These are phyloP conservation scores for Halisarca cf. caerulea DNA, from an alignment of 37 sponge, comb jelly and placozoan species.

Conservation along the genomic window DNA sequence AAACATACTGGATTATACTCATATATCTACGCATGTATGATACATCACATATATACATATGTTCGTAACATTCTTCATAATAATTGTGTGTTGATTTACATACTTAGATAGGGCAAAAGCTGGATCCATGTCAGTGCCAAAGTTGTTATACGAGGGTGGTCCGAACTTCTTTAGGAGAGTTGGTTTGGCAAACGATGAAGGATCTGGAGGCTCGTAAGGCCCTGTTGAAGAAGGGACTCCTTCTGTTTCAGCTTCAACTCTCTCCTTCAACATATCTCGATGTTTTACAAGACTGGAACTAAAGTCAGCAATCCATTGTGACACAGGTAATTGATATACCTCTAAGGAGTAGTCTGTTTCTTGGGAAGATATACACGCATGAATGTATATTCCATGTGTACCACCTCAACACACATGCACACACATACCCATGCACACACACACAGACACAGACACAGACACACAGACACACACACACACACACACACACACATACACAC, in stretches of 20 bases:
- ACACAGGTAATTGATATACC: conserved; percentile 32
- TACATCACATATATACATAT: too few relatives aligned
- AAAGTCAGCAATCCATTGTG: neutral
- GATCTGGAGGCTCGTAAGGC: neutral
- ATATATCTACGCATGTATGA: too few relatives aligned
- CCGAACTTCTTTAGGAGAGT: conserved; percentile 12
- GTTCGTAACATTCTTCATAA: too few relatives aligned
- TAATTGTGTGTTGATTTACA: neutral
- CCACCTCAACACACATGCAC: too few relatives aligned
- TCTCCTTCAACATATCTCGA: neutral
- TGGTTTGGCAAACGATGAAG: conserved; percentile 25
- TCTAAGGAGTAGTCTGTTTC: neutral
- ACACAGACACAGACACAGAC: conserved; percentile 19
- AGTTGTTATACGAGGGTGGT: conserved; percentile 12
- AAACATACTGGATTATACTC: too few relatives aligned
- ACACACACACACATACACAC: conserved; percentile 25
- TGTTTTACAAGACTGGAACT: neutral
- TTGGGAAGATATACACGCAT: too few relatives aligned
- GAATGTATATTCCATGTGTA: too few relatives aligned
- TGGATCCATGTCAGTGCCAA: conserved; percentile 17
- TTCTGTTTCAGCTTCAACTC: neutral
- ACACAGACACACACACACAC: conserved; percentile 30
- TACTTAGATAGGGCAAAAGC: conserved; percentile 38
- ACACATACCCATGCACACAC: neutral
- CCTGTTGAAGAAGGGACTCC: neutral